Base-by-base conservation (phyloP, 2,113 vertebrate species). In the Pimephales promelas region DNA sequence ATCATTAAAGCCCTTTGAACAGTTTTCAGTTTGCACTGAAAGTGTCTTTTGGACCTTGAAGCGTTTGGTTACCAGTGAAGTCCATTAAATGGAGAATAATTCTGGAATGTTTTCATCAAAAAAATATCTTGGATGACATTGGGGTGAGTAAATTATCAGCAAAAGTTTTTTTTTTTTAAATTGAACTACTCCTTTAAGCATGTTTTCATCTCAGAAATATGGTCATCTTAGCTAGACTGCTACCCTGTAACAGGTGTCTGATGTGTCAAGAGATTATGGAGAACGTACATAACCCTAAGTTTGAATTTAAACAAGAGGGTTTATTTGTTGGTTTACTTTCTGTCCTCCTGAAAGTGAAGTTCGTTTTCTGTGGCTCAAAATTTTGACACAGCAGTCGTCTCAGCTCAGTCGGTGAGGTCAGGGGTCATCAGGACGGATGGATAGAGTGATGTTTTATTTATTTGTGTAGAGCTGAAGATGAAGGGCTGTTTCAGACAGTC, bases 401-500 rank as follows among this genome's bases (percentile, higher is more conserved):
- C 88, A 85, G 90, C 90, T 89, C 88, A 90, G 90, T 91, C 83
- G 52, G 89, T 82, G 84, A 90, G 94, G 93, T 94, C 93, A 94
- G 91, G 57, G 85, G 81, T 92, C 91, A 84, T 75, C 83, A 81
- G 89, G 91, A 89, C 89, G 90, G 92, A 90, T 59, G 88, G 87
- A 85, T 88, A 88, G 88, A 88, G 62, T 78, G 89, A 94, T 94
- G 93, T 94, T 93, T 94, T 94, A 94, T 94, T 94, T 92, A 94
- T 94, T 93, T 93, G 92, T 91, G 91, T 91, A 91, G 92, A 92
- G 92, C 89, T 93, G 88, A 92, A 92, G 92, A 92, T 92, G 91
- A 93, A 97, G 97, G 96, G 97, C 96, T 95, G 95, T 99, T 97
- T 98, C 97, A 98, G 97, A 96, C 98, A 97, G 93, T 91, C 91